Conservation (phyloP, 2,797 vertebrate species). For the Peromyscus eremicus region DNA sequence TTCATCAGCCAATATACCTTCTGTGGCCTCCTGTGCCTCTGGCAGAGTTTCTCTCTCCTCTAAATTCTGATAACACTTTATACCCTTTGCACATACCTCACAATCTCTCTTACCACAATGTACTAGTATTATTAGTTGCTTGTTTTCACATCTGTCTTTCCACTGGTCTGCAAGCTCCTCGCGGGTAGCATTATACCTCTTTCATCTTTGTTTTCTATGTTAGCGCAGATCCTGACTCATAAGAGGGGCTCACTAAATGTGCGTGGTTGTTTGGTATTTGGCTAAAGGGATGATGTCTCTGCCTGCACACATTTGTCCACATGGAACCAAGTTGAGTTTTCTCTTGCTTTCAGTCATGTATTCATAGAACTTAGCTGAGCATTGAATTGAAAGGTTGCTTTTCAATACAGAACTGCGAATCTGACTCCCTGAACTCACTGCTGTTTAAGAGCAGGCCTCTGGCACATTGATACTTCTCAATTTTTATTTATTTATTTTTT, state of each 20-base stretch:
- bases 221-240: conserved; percentile 61
- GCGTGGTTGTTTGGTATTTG: conserved; percentile 15
- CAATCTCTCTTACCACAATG: not conserved
- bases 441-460: not conserved
- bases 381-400: not conserved
- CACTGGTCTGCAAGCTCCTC: conserved; percentile 18
- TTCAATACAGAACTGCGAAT: not conserved
- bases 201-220: conserved; percentile 64
- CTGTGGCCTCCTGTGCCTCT: not conserved
- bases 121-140: conserved; percentile 29
- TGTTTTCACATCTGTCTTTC: conserved; percentile 62
- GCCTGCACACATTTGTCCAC: conserved; percentile 71
- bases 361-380: conserved; percentile 51
- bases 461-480: not conserved
- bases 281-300: conserved; percentile 65
- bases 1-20: not conserved
- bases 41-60: conserved; percentile 11
- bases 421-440: not conserved
- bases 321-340: conserved; percentile 68
- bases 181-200: not conserved
- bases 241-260: conserved; percentile 34
- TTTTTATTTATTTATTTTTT: no score
- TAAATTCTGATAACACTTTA: conserved; percentile 42
- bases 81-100: not conserved
- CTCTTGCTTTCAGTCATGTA: conserved; percentile 20